Base-by-base conservation (phyloP, 2,113 vertebrate species). In the Hippoglossus stenolepis region DNA sequence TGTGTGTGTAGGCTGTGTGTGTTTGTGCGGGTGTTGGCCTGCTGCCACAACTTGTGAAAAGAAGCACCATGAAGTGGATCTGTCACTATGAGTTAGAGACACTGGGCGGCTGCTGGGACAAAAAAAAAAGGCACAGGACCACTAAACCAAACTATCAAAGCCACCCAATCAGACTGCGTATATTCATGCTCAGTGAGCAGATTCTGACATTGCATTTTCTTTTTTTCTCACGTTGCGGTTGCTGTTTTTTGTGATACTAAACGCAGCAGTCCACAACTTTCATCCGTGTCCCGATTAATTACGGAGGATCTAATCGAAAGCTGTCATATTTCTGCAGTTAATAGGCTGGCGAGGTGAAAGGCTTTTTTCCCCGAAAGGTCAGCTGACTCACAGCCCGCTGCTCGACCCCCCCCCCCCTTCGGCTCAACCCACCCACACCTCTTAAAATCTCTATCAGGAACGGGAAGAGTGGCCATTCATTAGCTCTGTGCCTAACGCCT, bases 401-500 rank as follows among this genome's bases (percentile, higher is more conserved):
- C 78, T 80, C 75, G 89, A 80, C 90, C 82, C 90, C 85, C 88
- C 90, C 28, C 28, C 28, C 86, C 88, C 90, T 77, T 76, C 86
- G 80, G 77, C 72, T 77, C 73, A 65, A 75, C 77, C 75, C 64
- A 67, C 78, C 75, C 79, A 80, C 79, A 63, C 85, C 87, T 91
- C 87, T 90, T 93, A 91, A 91, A 87, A 91, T 91, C 89, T 92
- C 86, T 88, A 88, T 93, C 89, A 93, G 66, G 17, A 70, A 73
- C 57, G 49, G 78, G 75, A 65, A 61, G 73, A 12, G 51, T n/a
- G 51, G 74, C 86, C 66, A 85, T 92, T 93, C 82, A 93, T 93
- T 91, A 91, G 82, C 54, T 64, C n/a, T 56, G 63, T 79, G 64
- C 89, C 89, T 84, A 82, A 81, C 56, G 35, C 80, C 84, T 86